These are phyloP conservation scores for Heliconius sara DNA, from an alignment of 2,888 invertebrate genomes.

Conservation along the genomic window DNA sequence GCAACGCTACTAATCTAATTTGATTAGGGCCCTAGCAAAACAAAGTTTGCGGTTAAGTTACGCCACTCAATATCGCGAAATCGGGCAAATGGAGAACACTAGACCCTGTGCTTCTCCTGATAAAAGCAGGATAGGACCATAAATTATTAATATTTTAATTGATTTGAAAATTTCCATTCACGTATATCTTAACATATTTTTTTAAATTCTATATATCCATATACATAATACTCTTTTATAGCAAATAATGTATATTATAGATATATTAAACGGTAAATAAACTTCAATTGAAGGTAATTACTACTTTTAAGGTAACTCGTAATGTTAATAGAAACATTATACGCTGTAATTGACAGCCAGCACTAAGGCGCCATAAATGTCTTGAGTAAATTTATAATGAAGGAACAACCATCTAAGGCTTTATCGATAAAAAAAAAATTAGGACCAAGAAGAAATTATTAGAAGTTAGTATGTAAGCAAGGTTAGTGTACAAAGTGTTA, in stretches of 20 bases:
- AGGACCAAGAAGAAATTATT: not conserved
- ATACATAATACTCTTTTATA: not conserved
- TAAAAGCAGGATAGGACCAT: no score
- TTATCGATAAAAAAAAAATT: not conserved
- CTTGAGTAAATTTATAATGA: not conserved
- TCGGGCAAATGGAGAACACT: no score
- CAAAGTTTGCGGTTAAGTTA: no score
- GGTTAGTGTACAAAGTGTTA: not conserved
- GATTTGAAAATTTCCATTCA: no score
- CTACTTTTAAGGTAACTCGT: slow-evolving; percentile 12
- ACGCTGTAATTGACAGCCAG: not conserved
- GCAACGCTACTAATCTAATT: no score
- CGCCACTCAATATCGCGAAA: no score
- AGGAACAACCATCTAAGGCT: not conserved
- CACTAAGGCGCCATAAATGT: slow-evolving; percentile 5
- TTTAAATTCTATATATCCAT: not conserved
- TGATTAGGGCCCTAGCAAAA: no score
- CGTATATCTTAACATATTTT: no score
- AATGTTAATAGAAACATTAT: slow-evolving; percentile 14
- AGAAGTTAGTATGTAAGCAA: not conserved
- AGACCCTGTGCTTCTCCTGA: no score
- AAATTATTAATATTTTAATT: no score
- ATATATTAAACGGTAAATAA: not conserved
- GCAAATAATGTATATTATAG: not conserved
- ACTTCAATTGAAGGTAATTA: slow-evolving; percentile 15